These are phyloP conservation scores for Peribatodes rhomboidaria DNA, from an alignment of 2,888 invertebrate species.

Conservation along the genomic window DNA sequence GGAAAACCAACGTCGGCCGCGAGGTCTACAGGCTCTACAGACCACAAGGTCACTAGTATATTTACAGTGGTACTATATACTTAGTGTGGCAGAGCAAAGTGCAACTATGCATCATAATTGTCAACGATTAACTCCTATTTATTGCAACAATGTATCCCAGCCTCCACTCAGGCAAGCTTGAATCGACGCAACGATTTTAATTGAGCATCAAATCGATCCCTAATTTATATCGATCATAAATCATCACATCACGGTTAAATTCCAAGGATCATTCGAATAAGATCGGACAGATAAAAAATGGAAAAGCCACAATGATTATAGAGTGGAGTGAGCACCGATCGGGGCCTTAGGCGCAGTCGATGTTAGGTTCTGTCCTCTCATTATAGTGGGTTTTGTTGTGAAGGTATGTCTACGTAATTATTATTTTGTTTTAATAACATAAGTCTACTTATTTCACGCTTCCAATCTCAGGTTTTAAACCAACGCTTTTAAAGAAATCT, in stretches of 20 bases:
- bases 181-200: conserved; percentile 51
- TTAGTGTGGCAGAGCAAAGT: not conserved
- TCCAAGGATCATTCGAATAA: conserved; percentile 62
- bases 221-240: conserved; percentile 60
- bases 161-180: conserved; percentile 10
- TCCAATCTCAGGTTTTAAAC: too few species aligned
- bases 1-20: too few species aligned
- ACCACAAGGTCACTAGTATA: too few species aligned
- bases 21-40: too few species aligned
- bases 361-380: conserved; percentile 37
- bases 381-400: not conserved
- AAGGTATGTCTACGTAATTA: not conserved
- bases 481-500: too few species aligned
- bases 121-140: not conserved
- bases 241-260: conserved; percentile 63
- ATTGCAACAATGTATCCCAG: conserved; percentile 12
- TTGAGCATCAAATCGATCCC: conserved; percentile 54
- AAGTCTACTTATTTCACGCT: too few species aligned
- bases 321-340: conserved; percentile 56
- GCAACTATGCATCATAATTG: not conserved
- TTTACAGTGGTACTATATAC: too few species aligned
- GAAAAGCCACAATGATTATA: conserved; percentile 56
- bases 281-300: conserved; percentile 65
- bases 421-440: not conserved
- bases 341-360: conserved; percentile 57